phyloP scores from a whole-genome alignment of 2,113 vertebrate genomes.

The Oryzias curvinotus region DNA sequence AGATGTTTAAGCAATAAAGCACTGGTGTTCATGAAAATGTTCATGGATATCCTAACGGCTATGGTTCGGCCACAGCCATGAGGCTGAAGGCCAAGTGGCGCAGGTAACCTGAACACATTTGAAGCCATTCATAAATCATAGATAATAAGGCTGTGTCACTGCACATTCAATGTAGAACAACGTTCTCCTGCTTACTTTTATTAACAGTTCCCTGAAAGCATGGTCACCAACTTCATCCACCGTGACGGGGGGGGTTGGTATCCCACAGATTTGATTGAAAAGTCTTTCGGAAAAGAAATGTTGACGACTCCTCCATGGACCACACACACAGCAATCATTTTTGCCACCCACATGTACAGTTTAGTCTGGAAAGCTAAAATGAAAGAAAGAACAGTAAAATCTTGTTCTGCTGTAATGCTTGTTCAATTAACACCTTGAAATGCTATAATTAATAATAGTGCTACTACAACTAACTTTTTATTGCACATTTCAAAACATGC shows the following conservation, averaged over 20 bases:
- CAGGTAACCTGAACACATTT: too few relatives aligned
- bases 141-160: not conserved
- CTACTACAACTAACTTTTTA: not conserved
- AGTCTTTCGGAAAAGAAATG: conserved; percentile 4
- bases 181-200: not conserved
- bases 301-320: not conserved
- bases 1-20: not conserved
- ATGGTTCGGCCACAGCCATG: too few relatives aligned
- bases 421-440: not conserved
- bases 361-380: not conserved
- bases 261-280: not conserved
- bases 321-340: conserved; percentile 1
- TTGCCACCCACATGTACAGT: not conserved
- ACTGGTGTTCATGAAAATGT: too few relatives aligned
- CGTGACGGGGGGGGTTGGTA: not conserved
- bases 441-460: not conserved
- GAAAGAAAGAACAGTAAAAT: not conserved
- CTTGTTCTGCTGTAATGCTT: too few relatives aligned
- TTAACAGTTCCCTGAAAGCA: not conserved
- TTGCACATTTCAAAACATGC: not conserved
- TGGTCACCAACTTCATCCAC: not conserved
- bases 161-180: not conserved
- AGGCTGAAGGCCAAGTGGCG: not conserved
- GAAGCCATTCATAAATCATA: not conserved
- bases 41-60: too few relatives aligned